Base-by-base conservation (phyloP, 2,888 invertebrate species). In the Eledone cirrhosa region DNA sequence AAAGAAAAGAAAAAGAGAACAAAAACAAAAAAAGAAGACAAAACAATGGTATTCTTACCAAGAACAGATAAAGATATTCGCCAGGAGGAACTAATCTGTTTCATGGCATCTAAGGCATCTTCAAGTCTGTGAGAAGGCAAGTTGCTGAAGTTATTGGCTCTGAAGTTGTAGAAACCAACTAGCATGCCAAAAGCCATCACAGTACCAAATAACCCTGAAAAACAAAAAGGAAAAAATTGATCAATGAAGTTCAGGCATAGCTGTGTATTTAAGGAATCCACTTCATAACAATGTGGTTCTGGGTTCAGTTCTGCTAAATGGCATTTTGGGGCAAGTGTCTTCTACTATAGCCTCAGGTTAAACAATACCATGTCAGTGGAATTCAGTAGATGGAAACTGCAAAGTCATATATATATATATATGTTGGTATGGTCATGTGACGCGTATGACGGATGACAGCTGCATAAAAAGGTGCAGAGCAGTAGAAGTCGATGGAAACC, bases 81-180 rank as follows among this genome's bases (percentile, higher is more conserved):
- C 81, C 91, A 89, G 86, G 93, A 94, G 87, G 94, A 93, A 87
- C 92, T 92, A 80, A 99, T 94, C 91, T 98, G 97, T 33, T 94
- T 91, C 74, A 97, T 93, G 27, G 96, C 96, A 91, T 97, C 97
- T 22, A 94, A 91, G 1, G 94, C 93, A 89, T 97, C 97, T 91
- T 98, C 98, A 27, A 98, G 91, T 24, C 88, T 85, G 31, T 87
- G 84, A 76, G 84, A 85, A 0, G 95, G 93, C 89, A 95, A 94
- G 85, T 94, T 92, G 24, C 94, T 94, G 79, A 96, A 95, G 1
- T 93, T 92, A 1, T 94, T 93, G 24, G 94, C 95, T 7, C 94
- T 93, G 78, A 92, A 91, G 92, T 93, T 97, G 92, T 97, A 96
- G 90, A 98, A 94, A 0, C 95, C 95, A 78, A 95, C 91, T 85